These are phyloP conservation scores for Caracal caracal DNA, from an alignment of 2,113 vertebrate species.

Conservation along the genomic window DNA sequence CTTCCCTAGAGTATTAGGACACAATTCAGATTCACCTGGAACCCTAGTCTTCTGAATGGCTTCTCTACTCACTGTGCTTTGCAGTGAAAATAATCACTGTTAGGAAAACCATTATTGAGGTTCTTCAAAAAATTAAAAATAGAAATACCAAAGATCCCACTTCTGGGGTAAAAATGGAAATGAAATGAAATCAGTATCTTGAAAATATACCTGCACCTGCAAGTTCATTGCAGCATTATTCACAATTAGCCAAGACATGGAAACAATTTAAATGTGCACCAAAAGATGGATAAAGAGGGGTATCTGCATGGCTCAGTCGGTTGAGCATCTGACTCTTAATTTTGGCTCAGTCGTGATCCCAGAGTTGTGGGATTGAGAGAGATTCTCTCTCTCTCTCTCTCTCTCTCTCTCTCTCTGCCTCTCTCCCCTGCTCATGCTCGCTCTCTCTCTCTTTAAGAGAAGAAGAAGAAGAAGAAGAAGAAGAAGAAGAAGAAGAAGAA, in stretches of 20 bases:
- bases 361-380: too few species aligned
- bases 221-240: neutral
- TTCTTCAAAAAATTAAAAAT: neutral
- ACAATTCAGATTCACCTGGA: neutral
- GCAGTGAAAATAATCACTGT: neutral
- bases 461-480: too few species aligned
- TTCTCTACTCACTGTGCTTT: conserved; percentile 37
- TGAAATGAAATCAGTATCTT: neutral
- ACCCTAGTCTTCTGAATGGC: neutral
- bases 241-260: neutral
- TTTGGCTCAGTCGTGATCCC: too few species aligned
- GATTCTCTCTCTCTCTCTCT: too few species aligned
- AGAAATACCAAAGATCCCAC: neutral
- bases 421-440: too few species aligned
- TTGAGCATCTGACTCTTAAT: too few species aligned
- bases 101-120: neutral
- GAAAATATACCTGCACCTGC: neutral
- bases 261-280: neutral
- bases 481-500: too few species aligned
- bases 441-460: too few species aligned
- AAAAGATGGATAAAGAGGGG: neutral
- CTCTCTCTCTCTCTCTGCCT: too few species aligned
- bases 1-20: neutral
- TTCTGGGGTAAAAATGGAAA: neutral
- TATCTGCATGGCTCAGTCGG: too few species aligned